Evolutionary conservation across 2,888 invertebrate species (phyloP).

Genomic region (Andricus curvator): DNA sequence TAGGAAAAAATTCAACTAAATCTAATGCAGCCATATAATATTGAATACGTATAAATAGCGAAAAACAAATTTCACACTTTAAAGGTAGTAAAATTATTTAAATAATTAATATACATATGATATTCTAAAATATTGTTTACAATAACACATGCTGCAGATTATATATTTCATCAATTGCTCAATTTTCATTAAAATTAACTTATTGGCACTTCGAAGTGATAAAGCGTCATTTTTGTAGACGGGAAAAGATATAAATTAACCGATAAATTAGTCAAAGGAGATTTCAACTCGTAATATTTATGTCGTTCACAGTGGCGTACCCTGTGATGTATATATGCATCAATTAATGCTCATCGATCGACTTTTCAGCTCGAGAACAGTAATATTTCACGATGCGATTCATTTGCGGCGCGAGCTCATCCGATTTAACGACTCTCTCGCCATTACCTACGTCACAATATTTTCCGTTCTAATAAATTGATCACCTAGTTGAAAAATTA

Average conservation of each 20-base stretch:
- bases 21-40: no score
- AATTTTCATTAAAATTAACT: neutral
- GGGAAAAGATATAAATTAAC: neutral
- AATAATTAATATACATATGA: neutral
- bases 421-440: conserved; percentile 47
- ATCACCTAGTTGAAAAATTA: conserved; percentile 51
- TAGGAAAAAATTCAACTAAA: no score
- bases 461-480: conserved; percentile 49
- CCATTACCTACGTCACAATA: conserved; percentile 42
- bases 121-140: neutral
- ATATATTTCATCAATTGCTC: neutral
- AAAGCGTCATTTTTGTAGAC: neutral
- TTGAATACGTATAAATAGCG: no score
- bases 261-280: conserved; percentile 27
- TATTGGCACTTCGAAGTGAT: neutral
- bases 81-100: no score
- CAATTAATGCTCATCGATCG: conserved; percentile 40
- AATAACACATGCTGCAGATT: neutral
- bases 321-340: conserved; percentile 12
- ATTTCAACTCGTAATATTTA: conserved; percentile 28
- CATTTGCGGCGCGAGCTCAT: conserved; percentile 43
- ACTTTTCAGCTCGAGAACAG: conserved; percentile 36
- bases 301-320: neutral
- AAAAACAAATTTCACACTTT: no score
- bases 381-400: conserved; percentile 54